Base-by-base conservation (phyloP, 2,113 vertebrate species). In the Ceuthmochares aereus region DNA sequence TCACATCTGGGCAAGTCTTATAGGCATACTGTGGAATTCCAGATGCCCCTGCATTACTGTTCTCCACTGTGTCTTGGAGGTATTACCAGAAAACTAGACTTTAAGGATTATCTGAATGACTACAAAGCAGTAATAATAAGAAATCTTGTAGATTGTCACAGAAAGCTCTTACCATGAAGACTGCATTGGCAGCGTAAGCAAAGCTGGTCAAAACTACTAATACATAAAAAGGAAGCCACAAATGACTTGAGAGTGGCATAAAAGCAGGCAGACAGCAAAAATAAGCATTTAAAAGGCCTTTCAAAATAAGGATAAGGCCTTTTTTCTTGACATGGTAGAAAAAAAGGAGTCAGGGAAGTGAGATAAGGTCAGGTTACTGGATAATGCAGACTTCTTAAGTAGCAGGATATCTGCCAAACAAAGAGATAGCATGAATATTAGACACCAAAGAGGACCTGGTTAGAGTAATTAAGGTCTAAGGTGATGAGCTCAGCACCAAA, bases 381-480 rank as follows among this genome's bases (percentile, higher is more conserved):
- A 73, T 58, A 86, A 93, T 20, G 37, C 67, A 90, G 78, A 25
- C 42, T 85, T 70, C 47, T 52, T 68, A 52, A 37, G 56, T 72
- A 87, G 72, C 79, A 56, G 74, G 37, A 9, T 70, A 70, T 5
- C 63, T 95, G 60, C 55, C 79, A 86, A 83, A 93, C 55, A 26
- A 90, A 84, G 87, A 37, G 68, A 70, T 37, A 86, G 72, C 25
- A 10, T 36, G 60, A 70, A 67, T 77, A 12, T 45, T 67, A 74
- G 47, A 78, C 68, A 52, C 72, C 92, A 90, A 59, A 70, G 56
- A 87, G 43, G n/a, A 88, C 60, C 56, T 87, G 68, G 47, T 78
- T 86, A 77, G 42, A 63, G 60, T 84, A 75, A 94, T 86, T 64
- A 93, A 89, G 69, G 78, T 93, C 59, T 89, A 81, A 94, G 91